Conservation (phyloP, 2,797 vertebrate genomes). For the Lutjanus campechanus region DNA sequence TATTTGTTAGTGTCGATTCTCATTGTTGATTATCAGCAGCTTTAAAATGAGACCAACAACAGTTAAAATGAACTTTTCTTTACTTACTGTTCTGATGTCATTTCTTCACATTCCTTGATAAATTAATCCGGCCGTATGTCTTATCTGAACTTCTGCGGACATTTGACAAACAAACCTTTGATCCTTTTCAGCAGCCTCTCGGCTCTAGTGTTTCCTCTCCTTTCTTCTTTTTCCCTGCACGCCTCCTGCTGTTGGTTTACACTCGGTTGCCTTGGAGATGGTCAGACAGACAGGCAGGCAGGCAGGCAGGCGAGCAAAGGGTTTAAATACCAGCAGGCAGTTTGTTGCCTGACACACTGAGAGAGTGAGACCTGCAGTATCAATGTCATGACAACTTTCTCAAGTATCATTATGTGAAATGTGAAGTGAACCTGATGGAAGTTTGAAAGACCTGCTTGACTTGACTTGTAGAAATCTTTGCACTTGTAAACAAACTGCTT, state of each 20-base stretch:
- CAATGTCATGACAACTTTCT: background rate
- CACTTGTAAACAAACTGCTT: background rate
- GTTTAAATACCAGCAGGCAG: constrained; percentile 44
- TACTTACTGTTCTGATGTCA: constrained; percentile 49
- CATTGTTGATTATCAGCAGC: background rate
- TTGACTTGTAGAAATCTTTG: background rate
- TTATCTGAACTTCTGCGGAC: background rate
- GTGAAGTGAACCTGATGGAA: background rate
- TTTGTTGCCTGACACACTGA: constrained; percentile 7
- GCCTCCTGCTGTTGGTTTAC: constrained; percentile 81
- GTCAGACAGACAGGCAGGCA: constrained; percentile 37
- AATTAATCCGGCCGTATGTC: constrained; percentile 1
- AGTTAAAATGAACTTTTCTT: background rate
- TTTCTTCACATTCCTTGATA: constrained; percentile 12
- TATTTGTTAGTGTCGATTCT: background rate
- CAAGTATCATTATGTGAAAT: background rate
- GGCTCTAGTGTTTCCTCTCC: constrained; percentile 48
- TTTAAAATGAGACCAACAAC: background rate
- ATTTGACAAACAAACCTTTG: constrained; percentile 31
- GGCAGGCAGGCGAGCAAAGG: constrained; percentile 46
- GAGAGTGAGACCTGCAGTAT: background rate
- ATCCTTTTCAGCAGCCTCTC: constrained; percentile 39
- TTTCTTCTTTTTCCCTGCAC: constrained; percentile 37
- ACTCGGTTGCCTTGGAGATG: constrained; percentile 80
- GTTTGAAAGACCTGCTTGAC: background rate